phyloP scores from a whole-genome alignment of 2,113 vertebrate genomes.

The Pleuronectes platessa region DNA sequence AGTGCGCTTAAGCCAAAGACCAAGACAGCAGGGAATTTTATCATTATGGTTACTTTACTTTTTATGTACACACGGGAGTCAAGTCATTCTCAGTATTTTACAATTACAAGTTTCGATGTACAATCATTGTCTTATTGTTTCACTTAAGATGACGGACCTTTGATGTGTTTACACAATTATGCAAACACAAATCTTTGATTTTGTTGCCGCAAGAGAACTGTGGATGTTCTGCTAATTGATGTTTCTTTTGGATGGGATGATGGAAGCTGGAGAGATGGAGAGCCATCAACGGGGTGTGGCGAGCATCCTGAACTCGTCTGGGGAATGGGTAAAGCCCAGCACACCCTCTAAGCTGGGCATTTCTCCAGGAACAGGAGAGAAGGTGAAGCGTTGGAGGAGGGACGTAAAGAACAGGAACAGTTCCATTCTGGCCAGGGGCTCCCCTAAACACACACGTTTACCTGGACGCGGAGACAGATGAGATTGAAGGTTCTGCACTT shows the following conservation, averaged over 20 bases:
- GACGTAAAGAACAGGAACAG: conserved; percentile 87
- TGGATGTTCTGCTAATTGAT: too few species aligned
- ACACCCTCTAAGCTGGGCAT: conserved; percentile 66
- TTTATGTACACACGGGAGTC: background rate
- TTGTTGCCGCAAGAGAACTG: too few species aligned
- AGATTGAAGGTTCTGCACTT: background rate
- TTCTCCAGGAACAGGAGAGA: conserved; percentile 63
- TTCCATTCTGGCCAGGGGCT: conserved; percentile 85
- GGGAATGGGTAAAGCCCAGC: conserved; percentile 60
- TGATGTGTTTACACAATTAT: background rate
- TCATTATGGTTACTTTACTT: background rate
- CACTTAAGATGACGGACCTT: background rate
- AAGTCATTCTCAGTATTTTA: background rate
- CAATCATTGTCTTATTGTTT: background rate
- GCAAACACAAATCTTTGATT: too few species aligned
- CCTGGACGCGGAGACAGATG: conserved; percentile 68
- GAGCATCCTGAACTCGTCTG: conserved; percentile 41
- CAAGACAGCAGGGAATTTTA: too few species aligned
- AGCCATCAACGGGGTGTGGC: conserved; percentile 58
- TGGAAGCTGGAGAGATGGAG: background rate
- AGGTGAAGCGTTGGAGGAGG: conserved; percentile 79
- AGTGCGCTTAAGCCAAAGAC: too few species aligned
- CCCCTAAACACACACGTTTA: conserved; percentile 86
- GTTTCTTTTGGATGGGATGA: background rate
- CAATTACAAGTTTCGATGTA: background rate